Evolutionary conservation across 2,888 invertebrate genomes (phyloP), one percentile per base, ranked within the genome.

Genomic region (Nowickia ferox): DNA sequence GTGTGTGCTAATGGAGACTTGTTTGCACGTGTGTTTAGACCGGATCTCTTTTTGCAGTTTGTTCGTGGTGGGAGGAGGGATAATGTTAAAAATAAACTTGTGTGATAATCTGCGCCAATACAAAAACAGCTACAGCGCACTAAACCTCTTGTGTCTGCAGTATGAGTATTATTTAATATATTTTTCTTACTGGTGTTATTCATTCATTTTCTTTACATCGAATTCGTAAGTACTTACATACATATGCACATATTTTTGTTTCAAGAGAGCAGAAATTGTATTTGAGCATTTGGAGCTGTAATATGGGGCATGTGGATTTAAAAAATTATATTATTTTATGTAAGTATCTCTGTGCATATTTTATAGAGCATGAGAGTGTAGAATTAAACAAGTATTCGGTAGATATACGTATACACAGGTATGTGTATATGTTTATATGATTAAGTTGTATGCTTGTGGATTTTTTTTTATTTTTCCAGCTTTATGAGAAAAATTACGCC

Each of bases 71-170:
- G 81, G 87, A 71, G 87, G 84, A 83, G 76, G 87, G 74, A 76
- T 86, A 79, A 57, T 76, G 65, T 77, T 71, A 72, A 84, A 87
- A 82, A 84, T 78, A 84, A 83, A 87, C 87, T 84, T 82, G 78
- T 82, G 77, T 88, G 88, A 88, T 90, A 89, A 90, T 90, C 90
- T 88, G 86, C 88, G 86, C 89, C 89, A 90, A 89, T 89, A 87
- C 88, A 79, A 72, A 81, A 84, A 82, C 86, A 71, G 86, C 86
- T 86, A 80, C 83, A 86, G 86, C 86, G 86, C 86, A 86, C 86
- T 81, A 84, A 86, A 79, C 83, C 83, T 83, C 83, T 72, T 74
- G 46, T 66, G 59, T 72, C 51, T 63, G 44, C 48, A 72, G 77
- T 74, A 77, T 66, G 53, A 81, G 68, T 81, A 42, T 72, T 74